Base-by-base conservation (phyloP, 2,797 vertebrate genomes). In the Ispidina lecontei region DNA sequence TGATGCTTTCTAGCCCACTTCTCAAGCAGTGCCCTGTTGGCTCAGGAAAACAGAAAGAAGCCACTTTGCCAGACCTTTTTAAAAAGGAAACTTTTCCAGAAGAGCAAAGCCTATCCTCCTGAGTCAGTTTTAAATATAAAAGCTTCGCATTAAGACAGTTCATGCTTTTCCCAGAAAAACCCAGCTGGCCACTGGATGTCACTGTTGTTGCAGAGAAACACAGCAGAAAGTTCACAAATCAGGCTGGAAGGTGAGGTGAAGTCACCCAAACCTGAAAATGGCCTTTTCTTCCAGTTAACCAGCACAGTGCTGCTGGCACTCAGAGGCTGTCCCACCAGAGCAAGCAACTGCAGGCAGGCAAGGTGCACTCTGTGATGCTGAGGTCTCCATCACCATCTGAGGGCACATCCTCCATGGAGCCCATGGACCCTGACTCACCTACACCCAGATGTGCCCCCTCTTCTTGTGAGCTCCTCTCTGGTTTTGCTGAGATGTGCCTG, bases 131-230 rank as follows among this genome's bases (percentile, higher is more conserved):
- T 5, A 52, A 41, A 55, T 12, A 23, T 4, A 82, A 82, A 79
- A 77, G 6, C 21, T 59, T 89, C 18, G 4, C 35, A 12, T 35
- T 74, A 65, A 44, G 31, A 58, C 8, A 3, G 11, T 26, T 83
- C 2, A 1, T 3, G 25, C 13, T 83, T 73, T 81, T 56, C 58
- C 31, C 60, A 83, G 65, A 46, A 89, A 94, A 87, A 78, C n/a
- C 13, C 59, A 75, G 23, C 52, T 76, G 87, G 55, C 96, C 95
- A 90, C 96, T 93, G 93, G 94, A 83, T 95, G 95, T 96, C 96
- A 94, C 87, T 95, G 94, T 94, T 96, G 96, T 5, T 94, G 90
- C 91, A 95, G 93, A 81, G 89, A 95, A 95, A 72, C 63, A 33
- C 5, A 13, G 2, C 20, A 2, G 1, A 46, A 89, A 51, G 84